Evolutionary conservation across 2,888 invertebrate species (phyloP), one percentile per base, ranked within the genome.

Genomic region (Nomada hirtipes): DNA sequence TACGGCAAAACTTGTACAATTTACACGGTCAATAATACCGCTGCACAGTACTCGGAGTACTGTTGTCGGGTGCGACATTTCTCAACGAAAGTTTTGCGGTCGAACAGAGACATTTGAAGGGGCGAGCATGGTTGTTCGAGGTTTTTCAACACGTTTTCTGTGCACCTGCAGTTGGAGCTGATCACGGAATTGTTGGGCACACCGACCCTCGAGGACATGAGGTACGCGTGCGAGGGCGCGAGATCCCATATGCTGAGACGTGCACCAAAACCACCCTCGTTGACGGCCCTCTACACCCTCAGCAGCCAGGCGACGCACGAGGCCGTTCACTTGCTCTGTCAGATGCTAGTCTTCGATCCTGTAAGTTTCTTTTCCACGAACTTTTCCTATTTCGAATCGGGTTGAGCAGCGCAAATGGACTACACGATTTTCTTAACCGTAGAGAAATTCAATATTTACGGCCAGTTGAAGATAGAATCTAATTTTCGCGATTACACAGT

Each of bases 271-370:
- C 97, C 97, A 90, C 98, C 97, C 86, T 97, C 97, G 90, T 96
- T 98, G 91, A 96, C 97, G 89, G 97, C 98, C 88, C 96, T 99
- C 87, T 99, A 99, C 95, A 98, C 98, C 81, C 96, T 99, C 83
- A 98, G 98, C 87, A 96, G 96, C 88, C 98, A 99, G 94, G 99
- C 98, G 91, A 98, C 98, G 85, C 98, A 98, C 94, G 99, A 99
- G 95, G 99, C 99, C 75, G 98, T 99, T 87, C 99, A 99, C 95
- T 96, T 99, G 90, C 96, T 99, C 68, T 97, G 97, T 93, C 98
- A 98, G 95, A 99, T 99, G 99, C 96, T 99, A 82, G 98, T 98
- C 84, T 99, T 99, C 95, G 98, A 99, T 95, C 99, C 99, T 77
- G 98, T 98, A 95, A 96, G 96, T 95, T 83, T 29, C 69, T 53